Evolutionary conservation across 2,113 vertebrate genomes (phyloP), one percentile per base, ranked within the genome.

Genomic region (Tiliqua scincoides): DNA sequence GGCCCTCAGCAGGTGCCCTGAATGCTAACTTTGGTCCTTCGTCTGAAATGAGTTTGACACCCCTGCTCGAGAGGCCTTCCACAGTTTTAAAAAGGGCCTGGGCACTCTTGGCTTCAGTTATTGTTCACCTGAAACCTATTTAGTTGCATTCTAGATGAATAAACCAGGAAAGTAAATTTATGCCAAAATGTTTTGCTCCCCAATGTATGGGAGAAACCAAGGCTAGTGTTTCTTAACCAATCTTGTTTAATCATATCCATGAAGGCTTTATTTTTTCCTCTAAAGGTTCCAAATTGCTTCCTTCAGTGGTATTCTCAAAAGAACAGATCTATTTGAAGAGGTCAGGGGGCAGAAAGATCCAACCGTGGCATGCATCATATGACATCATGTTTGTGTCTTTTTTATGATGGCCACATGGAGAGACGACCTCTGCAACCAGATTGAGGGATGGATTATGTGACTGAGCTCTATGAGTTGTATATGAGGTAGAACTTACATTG

Each of bases 341-440:
- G 5, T 35, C 70, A 40, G 70, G 25, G 20, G 32, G 23, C n/a
- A 78, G 30, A 35, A 61, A 35, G 8, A 32, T 14, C 23, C 11
- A 62, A 62, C 18, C 0, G 6, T 79, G 57, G 54, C n/a, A n/a
- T n/a, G n/a, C n/a, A n/a, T n/a, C n/a, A n/a, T 23, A 15, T 23
- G 6, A 30, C 27, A 43, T 52, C 2, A 21, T 0, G 0, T 59
- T 25, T 37, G 2, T 6, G 21, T 20, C 18, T 20, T 9, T 11
- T 40, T 3, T 9, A 9, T 4, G 48, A 7, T 30, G 43, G 43
- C 25, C 57, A 62, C 23, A 2, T 63, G 72, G 40, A 9, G 11
- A 67, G 11, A 27, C 30, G 3, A 67, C 30, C 27, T 11, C 43
- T 27, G 21, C 77, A 62, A 1, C 23, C 77, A 62, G 11, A 27